Percentiles rank a stretch among this genome's conserved stretches.
These are phyloP conservation scores for Clarias pachynema DNA, from an alignment of 2,797 vertebrate species.

Conservation along the genomic window DNA sequence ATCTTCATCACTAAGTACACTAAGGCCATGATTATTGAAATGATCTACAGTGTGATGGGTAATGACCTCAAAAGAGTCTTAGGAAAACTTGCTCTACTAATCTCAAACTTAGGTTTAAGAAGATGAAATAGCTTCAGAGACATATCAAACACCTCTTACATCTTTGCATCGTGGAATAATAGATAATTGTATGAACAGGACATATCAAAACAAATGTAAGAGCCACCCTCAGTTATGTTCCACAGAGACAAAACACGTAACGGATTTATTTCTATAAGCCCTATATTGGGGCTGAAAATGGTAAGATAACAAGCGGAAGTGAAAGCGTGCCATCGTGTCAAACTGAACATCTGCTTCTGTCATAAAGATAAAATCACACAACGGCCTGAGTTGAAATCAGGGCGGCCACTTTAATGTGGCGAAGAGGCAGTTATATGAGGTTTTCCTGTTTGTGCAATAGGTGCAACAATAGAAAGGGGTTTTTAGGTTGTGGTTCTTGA, in stretches of 20 bases:
- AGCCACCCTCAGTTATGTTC: background rate
- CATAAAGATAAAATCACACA: constrained; percentile 61
- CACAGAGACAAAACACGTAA: constrained; percentile 27
- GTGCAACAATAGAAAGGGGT: constrained; percentile 69
- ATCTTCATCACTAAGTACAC: background rate
- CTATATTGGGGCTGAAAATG: constrained; percentile 40
- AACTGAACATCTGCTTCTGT: constrained; percentile 61
- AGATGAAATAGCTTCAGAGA: background rate
- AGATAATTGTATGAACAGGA: too few species aligned
- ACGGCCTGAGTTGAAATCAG: constrained; percentile 68
- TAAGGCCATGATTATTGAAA: background rate
- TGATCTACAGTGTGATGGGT: background rate
- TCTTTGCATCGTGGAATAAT: background rate
- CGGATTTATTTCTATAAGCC: background rate
- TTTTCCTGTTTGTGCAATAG: constrained; percentile 81
- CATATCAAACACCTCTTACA: background rate
- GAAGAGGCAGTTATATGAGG: constrained; percentile 72
- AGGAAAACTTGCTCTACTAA: background rate
- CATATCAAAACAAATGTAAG: background rate
- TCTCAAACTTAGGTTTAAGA: too few species aligned
- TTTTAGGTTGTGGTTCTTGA: constrained; percentile 79
- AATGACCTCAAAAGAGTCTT: background rate
- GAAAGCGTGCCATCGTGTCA: constrained; percentile 67
- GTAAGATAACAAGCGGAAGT: constrained; percentile 53
- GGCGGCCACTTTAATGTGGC: constrained; percentile 71